Conservation (phyloP, 1,140 invertebrate genomes). For the Idris sp. region DNA sequence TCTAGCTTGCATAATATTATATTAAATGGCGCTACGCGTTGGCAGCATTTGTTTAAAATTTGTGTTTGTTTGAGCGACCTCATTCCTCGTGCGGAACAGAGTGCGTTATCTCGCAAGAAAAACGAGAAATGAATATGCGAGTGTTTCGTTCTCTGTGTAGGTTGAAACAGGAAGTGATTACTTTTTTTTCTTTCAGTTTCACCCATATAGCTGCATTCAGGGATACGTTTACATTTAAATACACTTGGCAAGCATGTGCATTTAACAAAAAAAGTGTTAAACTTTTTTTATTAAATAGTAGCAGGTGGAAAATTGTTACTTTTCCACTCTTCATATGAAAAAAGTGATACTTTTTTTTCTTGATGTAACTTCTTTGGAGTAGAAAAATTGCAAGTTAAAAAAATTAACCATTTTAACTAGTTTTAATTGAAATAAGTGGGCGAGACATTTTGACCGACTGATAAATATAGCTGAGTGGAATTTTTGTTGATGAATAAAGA, state of each 20-base stretch:
- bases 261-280: constrained; percentile 8
- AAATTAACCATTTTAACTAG: no score
- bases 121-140: constrained; percentile 33
- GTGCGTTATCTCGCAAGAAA: constrained; percentile 23
- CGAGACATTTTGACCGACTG: no score
- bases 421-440: no score
- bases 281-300: background rate
- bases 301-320: background rate
- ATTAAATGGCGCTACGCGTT: background rate
- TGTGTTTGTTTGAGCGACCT: constrained; percentile 28
- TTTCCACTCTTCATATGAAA: no score
- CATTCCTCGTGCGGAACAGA: constrained; percentile 18
- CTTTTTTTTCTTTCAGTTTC: constrained; percentile 24
- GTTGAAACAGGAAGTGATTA: constrained; percentile 42
- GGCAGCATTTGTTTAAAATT: constrained; percentile 14
- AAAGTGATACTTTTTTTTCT: no score
- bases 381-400: no score
- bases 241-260: background rate
- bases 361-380: no score
- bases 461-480: no score
- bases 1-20: no score
- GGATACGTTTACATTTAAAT: constrained; percentile 14
- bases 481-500: no score
- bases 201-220: constrained; percentile 5
- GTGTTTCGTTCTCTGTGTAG: constrained; percentile 35